phyloP scores from a whole-genome alignment of 2,888 invertebrate species.

The Ctena decussata region DNA sequence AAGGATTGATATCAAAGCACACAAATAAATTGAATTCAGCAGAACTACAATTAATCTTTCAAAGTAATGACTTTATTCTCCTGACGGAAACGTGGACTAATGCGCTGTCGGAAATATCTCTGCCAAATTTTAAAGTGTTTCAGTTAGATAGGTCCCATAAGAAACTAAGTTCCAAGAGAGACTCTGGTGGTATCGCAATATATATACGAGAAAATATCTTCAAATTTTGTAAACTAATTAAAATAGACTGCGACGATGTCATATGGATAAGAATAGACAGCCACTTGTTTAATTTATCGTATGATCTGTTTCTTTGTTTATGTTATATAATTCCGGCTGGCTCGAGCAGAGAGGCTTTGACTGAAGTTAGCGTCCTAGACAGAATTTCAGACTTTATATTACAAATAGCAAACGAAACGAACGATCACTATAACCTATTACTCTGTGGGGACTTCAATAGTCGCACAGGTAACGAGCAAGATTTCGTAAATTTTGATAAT shows the following conservation, averaged over 20 bases:
- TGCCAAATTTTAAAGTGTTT: too few species aligned
- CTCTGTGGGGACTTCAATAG: slow-evolving; percentile 23
- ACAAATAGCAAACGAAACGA: too few species aligned
- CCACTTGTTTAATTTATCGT: not conserved
- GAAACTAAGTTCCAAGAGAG: not conserved
- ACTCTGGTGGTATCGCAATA: not conserved
- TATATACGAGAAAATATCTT: too few species aligned
- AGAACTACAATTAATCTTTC: slow-evolving; percentile 18
- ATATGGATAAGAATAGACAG: slow-evolving; percentile 14
- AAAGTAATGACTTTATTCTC: slow-evolving; percentile 6
- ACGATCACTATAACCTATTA: not conserved
- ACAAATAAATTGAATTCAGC: not conserved
- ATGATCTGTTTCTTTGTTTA: slow-evolving; percentile 19
- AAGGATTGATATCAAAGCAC: not conserved
- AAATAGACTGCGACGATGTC: not conserved
- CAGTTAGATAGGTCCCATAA: too few species aligned
- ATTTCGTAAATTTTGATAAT: slow-evolving; percentile 14
- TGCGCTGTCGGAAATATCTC: not conserved
- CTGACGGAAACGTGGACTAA: slow-evolving; percentile 26
- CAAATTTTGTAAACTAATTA: not conserved
- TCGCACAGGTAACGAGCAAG: not conserved
- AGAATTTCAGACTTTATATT: too few species aligned
- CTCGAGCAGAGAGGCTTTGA: slow-evolving; percentile 1
- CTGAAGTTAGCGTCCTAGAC: not conserved
- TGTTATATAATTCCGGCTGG: slow-evolving; percentile 20